Evolutionary conservation across 2,888 invertebrate species (phyloP), one percentile per base, ranked within the genome.

Genomic region (Nomada ruficornis): DNA sequence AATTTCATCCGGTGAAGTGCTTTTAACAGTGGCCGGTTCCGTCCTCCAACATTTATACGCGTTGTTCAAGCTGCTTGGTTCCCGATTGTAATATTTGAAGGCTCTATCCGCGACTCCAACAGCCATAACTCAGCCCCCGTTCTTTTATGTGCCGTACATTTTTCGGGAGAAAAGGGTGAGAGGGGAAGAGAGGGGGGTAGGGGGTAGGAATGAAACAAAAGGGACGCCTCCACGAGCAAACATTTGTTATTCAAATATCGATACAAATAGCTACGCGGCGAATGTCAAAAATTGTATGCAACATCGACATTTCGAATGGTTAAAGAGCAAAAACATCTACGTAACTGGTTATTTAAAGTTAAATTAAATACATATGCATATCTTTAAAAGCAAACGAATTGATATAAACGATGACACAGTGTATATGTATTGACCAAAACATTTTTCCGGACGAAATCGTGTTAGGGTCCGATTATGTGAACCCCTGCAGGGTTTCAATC

Each of bases 161-260:
- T 81, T 81, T 80, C 64, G 59, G 63, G 9, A 42, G 59, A 29
- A 29, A 54, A 29, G 47, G 47, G 42, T 47, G 54, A 29, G 42
- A 59, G 20, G 67, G 55, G n/a, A 67, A 26, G 47, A n/a, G 26
- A 7, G 7, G 7, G 1, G 36, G 36, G 9, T 7, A 36, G 36
- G 36, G 36, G 7, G 36, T 36, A 36, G 36, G 7, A 65, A 60
- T 57, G 57, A 80, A 80, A 80, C 79, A 80, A 80, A 80, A 80
- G 74, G 26, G 64, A 54, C 70, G 70, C 59, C 64, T 79, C 57
- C 70, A 65, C 70, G n/a, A 44, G 59, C 59, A 15, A 70, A 54
- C 80, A 79, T 79, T 80, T 80, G 79, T 80, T 79, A 80, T 80
- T 80, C 80, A 79, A 80, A 79, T 80, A 64, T 36, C 79, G 70